A percentile compares a stretch with the other conserved stretches of the same genome.
Evolutionary conservation across 2,113 vertebrate genomes (phyloP).

Genomic region (Leptobrachium leishanense): DNA sequence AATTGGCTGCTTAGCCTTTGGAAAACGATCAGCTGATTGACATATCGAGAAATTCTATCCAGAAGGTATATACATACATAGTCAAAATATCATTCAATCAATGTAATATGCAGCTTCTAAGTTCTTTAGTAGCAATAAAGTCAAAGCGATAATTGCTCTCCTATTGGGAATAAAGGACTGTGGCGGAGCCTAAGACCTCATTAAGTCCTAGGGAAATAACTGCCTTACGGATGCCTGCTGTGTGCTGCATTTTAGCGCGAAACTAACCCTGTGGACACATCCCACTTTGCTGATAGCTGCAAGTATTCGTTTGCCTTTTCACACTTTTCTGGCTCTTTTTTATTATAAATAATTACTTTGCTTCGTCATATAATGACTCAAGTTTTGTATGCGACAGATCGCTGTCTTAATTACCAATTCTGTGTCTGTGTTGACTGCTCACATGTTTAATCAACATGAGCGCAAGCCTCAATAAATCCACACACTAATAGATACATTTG

Average conservation of each 20-base stretch:
- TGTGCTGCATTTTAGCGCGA: neutral
- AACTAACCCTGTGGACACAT: neutral
- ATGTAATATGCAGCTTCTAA: conserved; percentile 45
- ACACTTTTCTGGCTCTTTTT: neutral
- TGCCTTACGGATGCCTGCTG: neutral
- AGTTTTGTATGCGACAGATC: conserved; percentile 2
- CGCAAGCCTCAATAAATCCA: too few species aligned
- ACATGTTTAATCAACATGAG: too few species aligned
- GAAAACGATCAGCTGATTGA: conserved; percentile 44
- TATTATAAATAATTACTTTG: conserved; percentile 4
- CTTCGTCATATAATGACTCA: neutral
- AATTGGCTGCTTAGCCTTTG: conserved; percentile 52
- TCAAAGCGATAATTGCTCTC: conserved; percentile 35
- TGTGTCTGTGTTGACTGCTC: neutral
- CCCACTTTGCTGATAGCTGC: neutral
- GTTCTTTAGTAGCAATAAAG: conserved; percentile 6
- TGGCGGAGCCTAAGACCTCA: conserved; percentile 14
- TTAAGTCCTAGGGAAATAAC: conserved; percentile 23
- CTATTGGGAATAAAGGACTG: conserved; percentile 21
- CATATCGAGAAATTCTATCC: conserved; percentile 16
- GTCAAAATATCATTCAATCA: conserved; percentile 48
- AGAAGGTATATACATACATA: conserved; percentile 38
- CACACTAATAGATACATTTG: too few species aligned
- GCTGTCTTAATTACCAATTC: conserved; percentile 15
- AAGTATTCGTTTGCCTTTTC: neutral